Evolutionary conservation across 1,140 invertebrate species (phyloP).

Genomic region (Drosophila willistoni): DNA sequence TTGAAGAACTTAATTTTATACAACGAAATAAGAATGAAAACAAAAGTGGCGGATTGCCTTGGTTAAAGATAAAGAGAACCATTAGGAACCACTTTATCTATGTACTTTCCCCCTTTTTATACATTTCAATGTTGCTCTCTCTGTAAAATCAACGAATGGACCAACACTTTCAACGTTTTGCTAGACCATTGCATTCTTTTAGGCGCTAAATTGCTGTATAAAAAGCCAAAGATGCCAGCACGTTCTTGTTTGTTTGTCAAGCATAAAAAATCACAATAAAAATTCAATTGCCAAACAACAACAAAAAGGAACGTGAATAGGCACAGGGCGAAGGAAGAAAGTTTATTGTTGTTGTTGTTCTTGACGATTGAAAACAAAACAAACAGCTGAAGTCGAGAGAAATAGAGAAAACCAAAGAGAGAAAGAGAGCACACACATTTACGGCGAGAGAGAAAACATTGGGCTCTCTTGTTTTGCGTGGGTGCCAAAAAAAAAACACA

Average conservation of each 20-base stretch:
- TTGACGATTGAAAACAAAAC: slow-evolving; percentile 71
- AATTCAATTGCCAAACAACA: slow-evolving; percentile 67
- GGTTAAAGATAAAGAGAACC: neutral
- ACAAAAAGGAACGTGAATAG: slow-evolving; percentile 15
- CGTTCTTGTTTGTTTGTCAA: slow-evolving; percentile 20
- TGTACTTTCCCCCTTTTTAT: neutral
- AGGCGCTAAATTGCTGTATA: slow-evolving; percentile 67
- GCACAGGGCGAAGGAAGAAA: slow-evolving; percentile 47
- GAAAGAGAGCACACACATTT: neutral
- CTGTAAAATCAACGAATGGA: neutral
- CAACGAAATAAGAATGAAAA: neutral
- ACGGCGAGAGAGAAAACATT: neutral
- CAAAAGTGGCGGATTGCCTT: neutral
- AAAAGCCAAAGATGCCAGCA: slow-evolving; percentile 35
- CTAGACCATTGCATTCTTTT: slow-evolving; percentile 38
- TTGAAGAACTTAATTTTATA: neutral
- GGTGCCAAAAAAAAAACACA: slow-evolving; percentile 39
- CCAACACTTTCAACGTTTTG: slow-evolving; percentile 28
- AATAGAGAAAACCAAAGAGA: slow-evolving; percentile 18
- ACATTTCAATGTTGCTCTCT: neutral
- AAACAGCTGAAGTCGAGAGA: slow-evolving; percentile 62
- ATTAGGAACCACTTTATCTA: neutral
- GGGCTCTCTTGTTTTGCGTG: slow-evolving; percentile 32
- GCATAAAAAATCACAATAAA: slow-evolving; percentile 71
- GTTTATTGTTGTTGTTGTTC: slow-evolving; percentile 22